Percentiles rank a stretch among this genome's conserved stretches.
Conservation (phyloP, 2,888 invertebrate species). For the Cheilosia grossa region DNA sequence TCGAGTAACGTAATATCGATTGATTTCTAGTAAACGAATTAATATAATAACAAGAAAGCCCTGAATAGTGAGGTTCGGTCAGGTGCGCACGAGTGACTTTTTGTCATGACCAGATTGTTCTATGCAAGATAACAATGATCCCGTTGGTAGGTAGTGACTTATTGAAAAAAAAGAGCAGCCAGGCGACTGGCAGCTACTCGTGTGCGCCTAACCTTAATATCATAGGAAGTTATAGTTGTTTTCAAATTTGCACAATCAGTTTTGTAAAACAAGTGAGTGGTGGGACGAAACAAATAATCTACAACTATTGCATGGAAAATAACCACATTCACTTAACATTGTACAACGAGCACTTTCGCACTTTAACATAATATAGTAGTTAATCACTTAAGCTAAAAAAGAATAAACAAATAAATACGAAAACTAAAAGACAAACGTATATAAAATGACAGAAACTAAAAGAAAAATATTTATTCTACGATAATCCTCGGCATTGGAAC, state of each 20-base stretch:
- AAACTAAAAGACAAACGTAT: constrained; percentile 40
- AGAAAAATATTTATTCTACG: constrained; percentile 55
- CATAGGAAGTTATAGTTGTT: constrained; percentile 20
- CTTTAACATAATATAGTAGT: constrained; percentile 14
- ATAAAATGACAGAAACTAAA: constrained; percentile 41
- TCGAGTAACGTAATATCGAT: constrained; percentile 48
- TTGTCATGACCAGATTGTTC: too few relatives aligned
- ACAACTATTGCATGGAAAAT: constrained; percentile 22
- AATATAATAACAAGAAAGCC: constrained; percentile 22
- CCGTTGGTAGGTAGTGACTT: too few relatives aligned
- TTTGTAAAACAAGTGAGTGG: constrained; percentile 16
- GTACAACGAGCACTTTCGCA: constrained; percentile 13
- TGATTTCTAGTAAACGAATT: constrained; percentile 9
- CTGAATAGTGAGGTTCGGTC: too few relatives aligned
- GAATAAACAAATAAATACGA: constrained; percentile 53
- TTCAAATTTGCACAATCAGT: constrained; percentile 18
- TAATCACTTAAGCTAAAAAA: constrained; percentile 51
- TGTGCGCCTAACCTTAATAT: constrained; percentile 20
- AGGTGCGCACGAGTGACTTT: too few relatives aligned
- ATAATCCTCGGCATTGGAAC: constrained; percentile 67
- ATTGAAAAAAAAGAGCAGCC: too few relatives aligned
- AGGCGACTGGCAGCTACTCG: too few relatives aligned
- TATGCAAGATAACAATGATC: too few relatives aligned
- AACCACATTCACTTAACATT: constrained; percentile 10
- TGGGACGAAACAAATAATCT: background rate